These are phyloP conservation scores for Trachelus troglodyta DNA, from an alignment of 2,888 invertebrate genomes.

Conservation along the genomic window DNA sequence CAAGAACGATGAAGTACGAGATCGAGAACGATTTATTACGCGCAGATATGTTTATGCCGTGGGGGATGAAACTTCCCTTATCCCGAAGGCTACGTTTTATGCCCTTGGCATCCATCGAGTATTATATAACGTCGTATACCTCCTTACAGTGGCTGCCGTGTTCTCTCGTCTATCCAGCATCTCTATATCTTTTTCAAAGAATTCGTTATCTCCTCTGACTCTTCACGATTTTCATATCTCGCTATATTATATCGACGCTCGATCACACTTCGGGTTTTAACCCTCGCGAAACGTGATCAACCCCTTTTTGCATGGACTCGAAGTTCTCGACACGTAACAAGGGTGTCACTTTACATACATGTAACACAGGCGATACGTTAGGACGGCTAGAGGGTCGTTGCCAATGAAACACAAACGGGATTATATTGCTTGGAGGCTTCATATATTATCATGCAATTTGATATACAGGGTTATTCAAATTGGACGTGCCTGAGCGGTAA, in stretches of 20 bases:
- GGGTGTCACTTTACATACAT: background rate
- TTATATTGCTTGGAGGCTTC: background rate
- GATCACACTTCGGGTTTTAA: background rate
- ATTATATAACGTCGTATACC: background rate
- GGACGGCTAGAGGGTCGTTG: background rate
- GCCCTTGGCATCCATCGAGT: background rate
- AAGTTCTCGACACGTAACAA: background rate
- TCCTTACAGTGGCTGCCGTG: background rate
- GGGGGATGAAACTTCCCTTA: background rate
- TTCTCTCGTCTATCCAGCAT: background rate
- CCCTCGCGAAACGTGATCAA: background rate
- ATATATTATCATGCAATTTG: background rate
- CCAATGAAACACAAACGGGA: background rate
- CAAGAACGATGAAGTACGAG: slow-evolving; percentile 1
- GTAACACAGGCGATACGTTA: background rate
- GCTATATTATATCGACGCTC: background rate
- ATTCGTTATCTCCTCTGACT: background rate
- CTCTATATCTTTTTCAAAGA: background rate
- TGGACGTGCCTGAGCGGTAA: background rate
- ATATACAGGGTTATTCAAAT: background rate
- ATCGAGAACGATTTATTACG: slow-evolving; percentile 2
- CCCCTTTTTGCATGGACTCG: background rate
- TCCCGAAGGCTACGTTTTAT: background rate
- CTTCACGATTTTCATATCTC: background rate
- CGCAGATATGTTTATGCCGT: background rate